phyloP scores from a whole-genome alignment of 2,113 vertebrate genomes.

The Grallaria varia region DNA sequence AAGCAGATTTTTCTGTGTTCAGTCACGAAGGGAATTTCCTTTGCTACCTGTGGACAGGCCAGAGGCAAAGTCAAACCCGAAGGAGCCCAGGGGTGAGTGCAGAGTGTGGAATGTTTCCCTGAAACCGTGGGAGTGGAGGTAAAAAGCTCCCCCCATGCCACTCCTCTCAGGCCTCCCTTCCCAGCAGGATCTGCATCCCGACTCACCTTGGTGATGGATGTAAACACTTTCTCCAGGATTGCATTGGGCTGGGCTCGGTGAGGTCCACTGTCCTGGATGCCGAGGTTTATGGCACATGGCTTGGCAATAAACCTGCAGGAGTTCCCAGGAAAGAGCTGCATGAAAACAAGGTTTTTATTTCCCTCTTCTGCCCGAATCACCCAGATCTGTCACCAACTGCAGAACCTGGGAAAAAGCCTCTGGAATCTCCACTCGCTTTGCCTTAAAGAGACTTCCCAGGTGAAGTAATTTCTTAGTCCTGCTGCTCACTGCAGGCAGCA shows the following conservation, averaged over 20 bases:
- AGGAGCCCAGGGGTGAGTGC: background rate
- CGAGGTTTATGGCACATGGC: conserved; percentile 81
- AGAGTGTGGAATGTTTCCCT: background rate
- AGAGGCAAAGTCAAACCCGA: background rate
- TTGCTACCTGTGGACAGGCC: background rate
- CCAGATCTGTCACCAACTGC: background rate
- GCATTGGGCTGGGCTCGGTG: conserved; percentile 85
- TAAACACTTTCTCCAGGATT: conserved; percentile 95
- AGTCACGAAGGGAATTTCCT: background rate
- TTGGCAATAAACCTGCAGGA: conserved; percentile 88
- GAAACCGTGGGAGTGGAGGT: background rate
- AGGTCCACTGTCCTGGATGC: conserved; percentile 80
- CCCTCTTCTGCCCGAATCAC: background rate
- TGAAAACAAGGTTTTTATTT: background rate
- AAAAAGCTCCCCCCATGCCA: background rate
- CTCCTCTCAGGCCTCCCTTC: background rate
- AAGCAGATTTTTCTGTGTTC: background rate
- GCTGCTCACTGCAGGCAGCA: background rate
- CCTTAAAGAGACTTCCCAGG: background rate
- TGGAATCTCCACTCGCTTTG: background rate
- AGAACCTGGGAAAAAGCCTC: background rate
- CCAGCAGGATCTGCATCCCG: background rate
- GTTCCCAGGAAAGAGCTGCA: background rate
- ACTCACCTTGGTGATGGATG: conserved; percentile 93
- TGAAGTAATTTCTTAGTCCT: background rate